A percentile compares a stretch with the other conserved stretches of the same genome.
Evolutionary conservation across 1,140 invertebrate genomes (phyloP).

Genomic region (Ooceraea biroi): DNA sequence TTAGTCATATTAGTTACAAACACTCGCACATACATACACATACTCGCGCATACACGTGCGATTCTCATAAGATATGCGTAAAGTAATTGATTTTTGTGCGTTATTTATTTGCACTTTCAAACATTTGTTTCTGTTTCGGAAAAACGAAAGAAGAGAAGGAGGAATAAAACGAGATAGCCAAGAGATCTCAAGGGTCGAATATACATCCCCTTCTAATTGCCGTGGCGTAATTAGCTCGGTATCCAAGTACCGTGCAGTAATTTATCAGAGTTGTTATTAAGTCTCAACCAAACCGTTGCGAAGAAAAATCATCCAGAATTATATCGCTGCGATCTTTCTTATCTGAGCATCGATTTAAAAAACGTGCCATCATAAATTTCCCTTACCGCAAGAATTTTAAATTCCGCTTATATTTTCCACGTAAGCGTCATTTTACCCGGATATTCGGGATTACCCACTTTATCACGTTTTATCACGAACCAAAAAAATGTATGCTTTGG

Average conservation of each 20-base stretch:
- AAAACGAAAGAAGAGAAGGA: conserved; percentile 21
- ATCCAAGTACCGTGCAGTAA: conserved; percentile 65
- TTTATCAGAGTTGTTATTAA: conserved; percentile 73
- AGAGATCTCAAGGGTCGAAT: conserved; percentile 74
- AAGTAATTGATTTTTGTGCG: conserved; percentile 1
- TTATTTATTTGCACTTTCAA: background rate
- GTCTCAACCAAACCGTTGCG: conserved; percentile 57
- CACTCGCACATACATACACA: background rate
- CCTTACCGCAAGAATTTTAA: conserved; percentile 26
- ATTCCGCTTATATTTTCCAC: conserved; percentile 34
- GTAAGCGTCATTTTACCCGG: conserved; percentile 15
- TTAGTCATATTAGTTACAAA: background rate
- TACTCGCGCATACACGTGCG: too few relatives aligned
- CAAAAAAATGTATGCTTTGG: background rate
- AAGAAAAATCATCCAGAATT: conserved; percentile 56
- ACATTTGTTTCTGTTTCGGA: conserved; percentile 9
- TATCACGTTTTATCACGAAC: background rate
- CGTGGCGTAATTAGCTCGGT: conserved; percentile 67
- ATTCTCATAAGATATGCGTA: too few relatives aligned
- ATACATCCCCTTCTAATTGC: conserved; percentile 74
- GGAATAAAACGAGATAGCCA: conserved; percentile 55
- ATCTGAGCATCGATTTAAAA: conserved; percentile 61
- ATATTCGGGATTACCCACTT: conserved; percentile 10
- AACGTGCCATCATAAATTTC: conserved; percentile 47
- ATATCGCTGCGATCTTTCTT: conserved; percentile 43